phyloP scores from a whole-genome alignment of 2,888 invertebrate genomes.

The Mesorhabditis sp. region DNA sequence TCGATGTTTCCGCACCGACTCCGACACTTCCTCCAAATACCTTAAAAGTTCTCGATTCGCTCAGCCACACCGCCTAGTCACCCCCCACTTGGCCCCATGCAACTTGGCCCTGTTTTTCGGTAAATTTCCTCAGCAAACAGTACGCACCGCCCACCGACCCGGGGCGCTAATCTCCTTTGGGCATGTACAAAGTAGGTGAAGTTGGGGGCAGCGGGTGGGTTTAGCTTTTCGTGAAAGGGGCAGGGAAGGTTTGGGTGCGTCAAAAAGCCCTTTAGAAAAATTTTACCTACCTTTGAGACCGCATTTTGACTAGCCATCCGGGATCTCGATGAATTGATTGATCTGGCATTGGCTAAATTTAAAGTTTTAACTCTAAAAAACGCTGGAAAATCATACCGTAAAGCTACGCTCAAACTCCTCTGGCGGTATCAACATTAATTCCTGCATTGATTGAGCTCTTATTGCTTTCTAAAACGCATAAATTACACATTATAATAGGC shows the following conservation, averaged over 20 bases:
- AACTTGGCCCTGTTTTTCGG: neutral
- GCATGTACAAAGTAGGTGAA: constrained; percentile 1
- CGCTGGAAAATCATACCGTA: constrained; percentile 9
- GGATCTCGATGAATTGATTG: constrained; percentile 29
- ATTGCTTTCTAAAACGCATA: constrained; percentile 15
- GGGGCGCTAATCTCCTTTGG: neutral
- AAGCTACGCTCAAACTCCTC: constrained; percentile 15
- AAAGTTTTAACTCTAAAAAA: neutral
- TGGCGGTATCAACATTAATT: constrained; percentile 20
- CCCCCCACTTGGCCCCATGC: no score
- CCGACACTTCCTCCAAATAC: constrained; percentile 1
- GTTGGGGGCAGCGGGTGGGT: constrained; percentile 7
- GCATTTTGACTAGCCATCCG: constrained; percentile 42
- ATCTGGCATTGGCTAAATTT: constrained; percentile 16
- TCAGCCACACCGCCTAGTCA: no score
- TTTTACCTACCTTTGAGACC: constrained; percentile 37
- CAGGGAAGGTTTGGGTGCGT: constrained; percentile 11
- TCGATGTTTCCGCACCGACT: neutral
- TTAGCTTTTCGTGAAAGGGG: constrained; percentile 11
- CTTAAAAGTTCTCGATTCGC: neutral
- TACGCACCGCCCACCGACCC: neutral
- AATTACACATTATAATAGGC: neutral
- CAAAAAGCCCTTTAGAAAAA: neutral
- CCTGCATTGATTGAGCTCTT: constrained; percentile 28
- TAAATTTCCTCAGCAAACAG: neutral